Evolutionary conservation across 2,113 vertebrate species (phyloP).

Genomic region (Ifrita kowaldi): DNA sequence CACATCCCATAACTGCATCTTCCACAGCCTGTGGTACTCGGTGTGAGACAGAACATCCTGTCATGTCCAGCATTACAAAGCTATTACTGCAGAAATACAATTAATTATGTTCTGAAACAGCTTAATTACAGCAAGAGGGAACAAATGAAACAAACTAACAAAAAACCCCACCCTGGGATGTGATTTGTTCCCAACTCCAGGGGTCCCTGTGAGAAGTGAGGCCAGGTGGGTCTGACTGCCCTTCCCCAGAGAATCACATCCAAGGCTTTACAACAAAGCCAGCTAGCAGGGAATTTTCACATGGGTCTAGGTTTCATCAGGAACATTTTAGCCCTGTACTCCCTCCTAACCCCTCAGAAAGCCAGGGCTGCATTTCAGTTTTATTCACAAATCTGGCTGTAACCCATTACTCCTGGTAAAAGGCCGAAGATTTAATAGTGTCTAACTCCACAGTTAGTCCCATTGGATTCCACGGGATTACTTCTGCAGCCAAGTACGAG

Average conservation of each 20-base stretch:
- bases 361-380: constrained; percentile 1
- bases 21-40: neutral
- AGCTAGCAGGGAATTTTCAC: constrained; percentile 30
- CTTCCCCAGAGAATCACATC: neutral
- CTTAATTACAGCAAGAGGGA: neutral
- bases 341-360: neutral
- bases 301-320: constrained; percentile 45
- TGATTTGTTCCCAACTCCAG: neutral
- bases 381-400: constrained; percentile 39
- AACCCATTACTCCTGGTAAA: constrained; percentile 24
- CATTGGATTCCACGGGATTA: constrained; percentile 49
- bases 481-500: constrained; percentile 21
- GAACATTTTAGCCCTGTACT: neutral
- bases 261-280: neutral
- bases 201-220: neutral
- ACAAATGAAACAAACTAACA: neutral
- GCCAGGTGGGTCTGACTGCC: neutral
- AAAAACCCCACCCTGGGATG: neutral
- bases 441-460: constrained; percentile 32
- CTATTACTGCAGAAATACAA: neutral
- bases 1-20: neutral
- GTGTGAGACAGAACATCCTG: neutral
- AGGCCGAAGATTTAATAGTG: constrained; percentile 45
- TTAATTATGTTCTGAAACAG: neutral
- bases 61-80: neutral